phyloP scores from a whole-genome alignment of 2,888 invertebrate genomes.

The Eilema sororculum region DNA sequence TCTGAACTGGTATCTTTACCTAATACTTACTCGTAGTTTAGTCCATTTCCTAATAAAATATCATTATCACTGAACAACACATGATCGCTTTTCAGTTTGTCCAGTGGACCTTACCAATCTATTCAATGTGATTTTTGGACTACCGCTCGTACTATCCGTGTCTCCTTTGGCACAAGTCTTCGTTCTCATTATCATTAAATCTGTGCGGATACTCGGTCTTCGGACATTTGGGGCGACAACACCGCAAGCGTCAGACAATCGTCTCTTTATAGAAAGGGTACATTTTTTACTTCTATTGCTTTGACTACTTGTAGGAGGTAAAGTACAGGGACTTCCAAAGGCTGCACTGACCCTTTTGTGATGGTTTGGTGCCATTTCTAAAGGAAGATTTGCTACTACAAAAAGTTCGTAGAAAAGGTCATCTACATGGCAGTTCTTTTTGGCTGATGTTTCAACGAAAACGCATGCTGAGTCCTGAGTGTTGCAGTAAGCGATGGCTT shows the following conservation, averaged over 20 bases:
- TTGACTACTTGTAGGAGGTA: constrained; percentile 90
- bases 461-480: constrained; percentile 92
- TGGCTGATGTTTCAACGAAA: constrained; percentile 94
- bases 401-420: constrained; percentile 95
- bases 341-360: constrained; percentile 93
- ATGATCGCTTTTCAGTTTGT: constrained; percentile 80
- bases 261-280: constrained; percentile 93
- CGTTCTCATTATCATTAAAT: constrained; percentile 95
- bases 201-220: constrained; percentile 95
- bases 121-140: constrained; percentile 83
- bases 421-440: constrained; percentile 92
- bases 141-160: constrained; percentile 87
- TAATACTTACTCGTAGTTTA: background rate
- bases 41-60: constrained; percentile 29
- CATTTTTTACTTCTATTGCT: constrained; percentile 90
- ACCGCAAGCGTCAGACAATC: constrained; percentile 95
- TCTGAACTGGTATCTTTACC: background rate
- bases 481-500: constrained; percentile 92
- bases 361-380: constrained; percentile 96
- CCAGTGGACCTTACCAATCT: constrained; percentile 79
- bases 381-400: constrained; percentile 92
- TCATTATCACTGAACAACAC: constrained; percentile 83
- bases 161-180: constrained; percentile 92
- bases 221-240: constrained; percentile 96
- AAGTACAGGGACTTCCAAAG: constrained; percentile 92